These are phyloP conservation scores for Pelusios castaneus DNA, from an alignment of 2,113 vertebrate species.

Conservation along the genomic window DNA sequence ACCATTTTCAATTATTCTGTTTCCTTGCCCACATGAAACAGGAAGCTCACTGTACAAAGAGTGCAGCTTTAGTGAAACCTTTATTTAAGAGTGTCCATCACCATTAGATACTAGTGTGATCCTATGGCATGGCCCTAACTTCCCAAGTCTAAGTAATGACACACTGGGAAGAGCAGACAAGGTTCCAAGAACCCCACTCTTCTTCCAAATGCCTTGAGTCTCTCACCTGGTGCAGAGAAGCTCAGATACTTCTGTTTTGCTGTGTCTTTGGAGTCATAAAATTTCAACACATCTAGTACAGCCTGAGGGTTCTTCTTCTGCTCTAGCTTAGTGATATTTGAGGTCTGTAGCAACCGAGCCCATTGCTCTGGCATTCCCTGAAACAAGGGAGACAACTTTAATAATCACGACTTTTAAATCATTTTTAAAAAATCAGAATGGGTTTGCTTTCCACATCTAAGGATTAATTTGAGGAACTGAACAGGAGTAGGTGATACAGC, in stretches of 20 bases:
- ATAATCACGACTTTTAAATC: background rate
- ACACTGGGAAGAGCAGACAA: background rate
- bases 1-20: background rate
- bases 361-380: constrained; percentile 99
- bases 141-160: background rate
- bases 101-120: background rate
- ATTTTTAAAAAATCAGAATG: background rate
- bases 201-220: background rate
- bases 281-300: constrained; percentile 95
- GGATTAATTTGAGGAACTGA: fast-evolving
- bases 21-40: constrained; percentile 17
- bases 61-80: constrained; percentile 8
- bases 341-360: constrained; percentile 96
- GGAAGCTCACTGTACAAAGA: background rate
- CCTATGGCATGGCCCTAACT: background rate
- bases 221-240: constrained; percentile 91
- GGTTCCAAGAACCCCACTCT: background rate
- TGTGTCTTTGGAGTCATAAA: constrained; percentile 96
- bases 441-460: background rate
- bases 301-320: constrained; percentile 99
- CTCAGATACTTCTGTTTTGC: constrained; percentile 98
- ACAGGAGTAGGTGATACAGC: background rate
- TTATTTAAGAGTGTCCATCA: background rate
- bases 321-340: constrained; percentile 98
- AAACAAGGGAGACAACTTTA: background rate